Evolutionary conservation across 2,888 invertebrate species (phyloP), one percentile per base, ranked within the genome.

Genomic region (Drosophila mercatorum): DNA sequence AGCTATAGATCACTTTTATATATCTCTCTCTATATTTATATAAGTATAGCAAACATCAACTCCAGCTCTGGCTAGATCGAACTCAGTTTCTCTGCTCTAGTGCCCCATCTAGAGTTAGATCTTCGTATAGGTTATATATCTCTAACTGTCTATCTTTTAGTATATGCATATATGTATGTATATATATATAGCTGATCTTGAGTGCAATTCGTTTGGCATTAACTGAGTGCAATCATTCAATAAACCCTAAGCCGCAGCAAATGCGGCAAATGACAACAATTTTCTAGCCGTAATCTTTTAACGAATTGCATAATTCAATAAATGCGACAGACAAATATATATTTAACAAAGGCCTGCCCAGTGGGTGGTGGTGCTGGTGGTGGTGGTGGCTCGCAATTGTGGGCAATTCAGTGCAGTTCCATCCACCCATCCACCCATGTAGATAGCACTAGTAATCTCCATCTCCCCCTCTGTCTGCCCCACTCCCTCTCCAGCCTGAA

Each of bases 251-350:
- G 63, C 60, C 56, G 6, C 49, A 38, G 49, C 68, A 75, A 82
- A 53, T 79, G 75, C 66, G 40, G 26, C 22, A 66, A 63, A 72
- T 69, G 69, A 72, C 69, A 70, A 64, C 80, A 57, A 73, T 76
- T 85, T 75, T 70, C 49, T n/a, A 49, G 72, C 38, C 57, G 82
- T 83, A 89, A 89, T 83, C 89, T 89, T 87, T 89, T 81, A 67
- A 85, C 90, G 86, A 84, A 84, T 84, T 89, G 89, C 83, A 84
- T 84, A 84, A 84, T 89, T 89, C 83, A 89, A 89, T 88, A 89
- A 84, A 74, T 78, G 73, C 52, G 46, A 41, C 65, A 68, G 36
- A 41, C 52, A 47, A 44, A 52, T 31, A 44, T 57, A 44, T 57
- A 44, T 57, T 44, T 46, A 36, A n/a, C 44, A 57, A 44, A 56